These are phyloP conservation scores for Leptatherina wallacei DNA, from an alignment of 2,797 vertebrate genomes.

Conservation along the genomic window DNA sequence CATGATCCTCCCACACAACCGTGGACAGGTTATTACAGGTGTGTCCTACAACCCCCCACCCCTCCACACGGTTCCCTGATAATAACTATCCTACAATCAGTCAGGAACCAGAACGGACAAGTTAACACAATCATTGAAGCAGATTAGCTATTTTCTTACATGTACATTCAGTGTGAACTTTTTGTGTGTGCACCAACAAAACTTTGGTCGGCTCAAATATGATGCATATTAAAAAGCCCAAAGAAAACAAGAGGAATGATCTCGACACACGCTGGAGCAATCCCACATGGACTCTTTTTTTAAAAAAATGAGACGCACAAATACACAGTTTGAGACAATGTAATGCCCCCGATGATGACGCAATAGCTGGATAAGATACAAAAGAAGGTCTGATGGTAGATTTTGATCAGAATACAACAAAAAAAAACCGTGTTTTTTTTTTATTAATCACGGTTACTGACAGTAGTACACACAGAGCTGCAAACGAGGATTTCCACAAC, in stretches of 20 bases:
- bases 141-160: conserved; percentile 54
- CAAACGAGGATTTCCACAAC: conserved; percentile 38
- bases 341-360: conserved; percentile 19
- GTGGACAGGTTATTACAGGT: conserved; percentile 49
- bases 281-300: background rate
- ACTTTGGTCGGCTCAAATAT: conserved; percentile 67
- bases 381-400: conserved; percentile 14
- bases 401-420: conserved; percentile 21
- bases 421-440: too few relatives aligned
- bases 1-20: conserved; percentile 33
- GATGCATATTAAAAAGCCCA: conserved; percentile 51
- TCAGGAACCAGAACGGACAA: conserved; percentile 56
- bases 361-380: conserved; percentile 37
- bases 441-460: conserved; percentile 14
- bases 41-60: conserved; percentile 30
- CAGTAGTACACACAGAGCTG: conserved; percentile 3
- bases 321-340: conserved; percentile 32
- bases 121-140: conserved; percentile 49
- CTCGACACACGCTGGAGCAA: conserved; percentile 28
- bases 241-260: conserved; percentile 28
- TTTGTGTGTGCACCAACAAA: conserved; percentile 62
- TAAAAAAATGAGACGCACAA: conserved; percentile 32
- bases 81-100: conserved; percentile 63
- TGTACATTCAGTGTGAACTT: conserved; percentile 78
- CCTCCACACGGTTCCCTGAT: conserved; percentile 46